These are phyloP conservation scores for Idaea biselata DNA, from an alignment of 2,888 invertebrate species.

Conservation along the genomic window DNA sequence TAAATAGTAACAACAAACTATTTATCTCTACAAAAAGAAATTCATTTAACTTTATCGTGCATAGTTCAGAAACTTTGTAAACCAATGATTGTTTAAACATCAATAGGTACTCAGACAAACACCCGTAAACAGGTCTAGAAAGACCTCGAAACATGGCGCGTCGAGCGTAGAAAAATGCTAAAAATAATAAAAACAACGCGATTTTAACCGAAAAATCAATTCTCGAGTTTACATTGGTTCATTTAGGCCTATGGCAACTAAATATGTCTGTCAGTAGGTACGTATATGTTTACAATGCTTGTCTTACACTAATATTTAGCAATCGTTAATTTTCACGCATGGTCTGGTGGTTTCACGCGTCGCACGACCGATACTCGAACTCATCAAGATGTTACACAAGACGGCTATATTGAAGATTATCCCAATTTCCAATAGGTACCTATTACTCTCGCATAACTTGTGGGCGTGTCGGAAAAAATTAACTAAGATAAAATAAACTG, in stretches of 20 bases:
- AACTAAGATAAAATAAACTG: background rate
- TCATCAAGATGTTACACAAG: background rate
- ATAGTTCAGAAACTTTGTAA: too few species aligned
- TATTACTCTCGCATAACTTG: background rate
- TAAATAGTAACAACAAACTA: too few species aligned
- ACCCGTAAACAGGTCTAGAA: too few species aligned
- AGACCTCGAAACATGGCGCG: too few species aligned
- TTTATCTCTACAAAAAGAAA: too few species aligned
- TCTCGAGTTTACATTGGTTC: too few species aligned
- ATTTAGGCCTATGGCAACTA: background rate
- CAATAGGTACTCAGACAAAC: too few species aligned
- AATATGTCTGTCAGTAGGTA: background rate
- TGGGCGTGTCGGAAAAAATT: background rate
- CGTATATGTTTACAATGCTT: background rate
- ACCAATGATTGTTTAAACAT: too few species aligned
- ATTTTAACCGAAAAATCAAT: too few species aligned
- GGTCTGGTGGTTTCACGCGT: background rate
- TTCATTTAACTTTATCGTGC: too few species aligned
- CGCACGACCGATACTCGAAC: background rate
- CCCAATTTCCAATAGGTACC: slow-evolving; percentile 2
- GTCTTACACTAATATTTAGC: background rate
- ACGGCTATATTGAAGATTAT: background rate
- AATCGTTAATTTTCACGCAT: background rate
- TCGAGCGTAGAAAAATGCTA: too few species aligned
- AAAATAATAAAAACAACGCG: too few species aligned